phyloP scores from a whole-genome alignment of 2,888 invertebrate species.

The Entomobrya multifasciata region DNA sequence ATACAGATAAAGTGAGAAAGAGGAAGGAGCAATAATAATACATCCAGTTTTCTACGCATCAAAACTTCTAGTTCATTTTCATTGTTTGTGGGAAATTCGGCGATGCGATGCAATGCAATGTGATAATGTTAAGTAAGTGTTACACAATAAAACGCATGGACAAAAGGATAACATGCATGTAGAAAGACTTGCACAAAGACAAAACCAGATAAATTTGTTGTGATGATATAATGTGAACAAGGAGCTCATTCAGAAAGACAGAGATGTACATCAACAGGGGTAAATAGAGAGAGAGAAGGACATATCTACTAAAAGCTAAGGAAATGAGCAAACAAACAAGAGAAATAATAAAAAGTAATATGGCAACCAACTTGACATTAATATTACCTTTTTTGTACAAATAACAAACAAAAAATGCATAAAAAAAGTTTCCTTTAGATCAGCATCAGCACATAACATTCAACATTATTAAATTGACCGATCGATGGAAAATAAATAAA shows the following conservation, averaged over 20 bases:
- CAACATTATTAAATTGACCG: background rate
- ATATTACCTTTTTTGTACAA: background rate
- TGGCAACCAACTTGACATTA: background rate
- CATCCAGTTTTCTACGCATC: constrained; percentile 14
- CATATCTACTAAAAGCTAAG: background rate
- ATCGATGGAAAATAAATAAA: background rate
- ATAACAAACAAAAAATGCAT: background rate
- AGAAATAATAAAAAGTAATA: constrained; percentile 6
- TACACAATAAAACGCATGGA: background rate
- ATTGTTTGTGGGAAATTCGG: background rate
- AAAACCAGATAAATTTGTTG: constrained; percentile 13
- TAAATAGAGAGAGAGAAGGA: constrained; percentile 18
- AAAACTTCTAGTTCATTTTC: constrained; percentile 15
- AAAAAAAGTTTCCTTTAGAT: constrained; percentile 26
- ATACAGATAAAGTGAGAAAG: background rate
- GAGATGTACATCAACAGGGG: constrained; percentile 3
- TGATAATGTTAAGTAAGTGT: background rate
- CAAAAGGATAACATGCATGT: background rate
- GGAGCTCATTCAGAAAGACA: background rate
- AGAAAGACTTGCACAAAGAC: too few species aligned
- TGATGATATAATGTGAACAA: background rate
- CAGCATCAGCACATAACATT: background rate
- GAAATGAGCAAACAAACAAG: constrained; percentile 5
- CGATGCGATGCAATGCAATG: background rate
- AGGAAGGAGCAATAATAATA: constrained; percentile 1